Conservation (phyloP, 2,888 invertebrate species). For the Proisotoma minuta region DNA sequence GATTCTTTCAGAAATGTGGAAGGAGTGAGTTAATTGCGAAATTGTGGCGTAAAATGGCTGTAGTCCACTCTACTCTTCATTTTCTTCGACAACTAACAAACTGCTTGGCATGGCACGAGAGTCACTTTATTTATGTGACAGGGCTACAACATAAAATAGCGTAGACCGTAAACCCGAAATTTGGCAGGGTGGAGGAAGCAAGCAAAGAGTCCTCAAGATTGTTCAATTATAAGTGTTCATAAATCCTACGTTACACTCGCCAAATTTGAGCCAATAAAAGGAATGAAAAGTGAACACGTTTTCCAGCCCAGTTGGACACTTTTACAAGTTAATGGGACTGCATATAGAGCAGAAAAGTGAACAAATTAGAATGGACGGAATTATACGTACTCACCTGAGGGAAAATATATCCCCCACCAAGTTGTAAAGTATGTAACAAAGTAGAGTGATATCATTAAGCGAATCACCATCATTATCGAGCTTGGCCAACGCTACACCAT, state of each 20-base stretch:
- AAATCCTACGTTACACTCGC: not conserved
- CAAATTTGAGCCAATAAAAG: not conserved
- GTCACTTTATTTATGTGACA: conserved; percentile 3
- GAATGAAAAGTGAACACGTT: not conserved
- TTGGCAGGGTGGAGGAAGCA: not conserved
- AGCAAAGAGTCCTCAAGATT: not conserved
- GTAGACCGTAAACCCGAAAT: not conserved
- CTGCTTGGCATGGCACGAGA: not conserved
- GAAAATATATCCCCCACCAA: not conserved
- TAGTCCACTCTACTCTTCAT: not conserved
- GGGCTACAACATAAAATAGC: not conserved
- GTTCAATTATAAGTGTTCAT: conserved; percentile 6
- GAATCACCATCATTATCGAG: conserved; percentile 6
- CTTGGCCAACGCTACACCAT: too few species aligned
- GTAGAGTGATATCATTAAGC: not conserved
- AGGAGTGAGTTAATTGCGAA: conserved; percentile 2
- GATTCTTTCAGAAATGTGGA: not conserved
- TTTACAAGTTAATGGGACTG: too few species aligned
- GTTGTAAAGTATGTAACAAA: not conserved
- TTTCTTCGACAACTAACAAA: not conserved
- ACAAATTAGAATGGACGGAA: conserved; percentile 1
- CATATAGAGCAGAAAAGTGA: too few species aligned
- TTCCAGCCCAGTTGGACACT: conserved; percentile 3
- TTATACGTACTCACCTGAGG: not conserved
- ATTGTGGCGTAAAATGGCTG: conserved; percentile 1